Base-by-base conservation (phyloP, 1,140 invertebrate genomes). In the Orius insidiosus region DNA sequence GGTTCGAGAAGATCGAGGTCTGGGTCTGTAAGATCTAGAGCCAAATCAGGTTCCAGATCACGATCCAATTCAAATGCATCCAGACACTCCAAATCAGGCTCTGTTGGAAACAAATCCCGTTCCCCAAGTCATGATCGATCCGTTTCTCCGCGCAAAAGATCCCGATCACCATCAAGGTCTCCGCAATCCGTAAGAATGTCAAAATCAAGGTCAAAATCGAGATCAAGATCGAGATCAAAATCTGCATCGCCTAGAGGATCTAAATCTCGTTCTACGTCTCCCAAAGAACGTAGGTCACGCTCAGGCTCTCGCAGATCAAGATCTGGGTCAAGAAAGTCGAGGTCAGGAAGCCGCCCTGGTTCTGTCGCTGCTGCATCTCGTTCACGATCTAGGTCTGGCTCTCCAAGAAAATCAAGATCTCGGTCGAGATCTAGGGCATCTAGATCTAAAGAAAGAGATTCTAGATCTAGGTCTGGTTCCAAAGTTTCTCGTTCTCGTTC, bases 291-390 rank as follows among this genome's bases (percentile, higher is more conserved):
- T 41, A n/a, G n/a, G n/a, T n/a, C n/a, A n/a, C n/a, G n/a, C n/a
- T n/a, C n/a, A n/a, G n/a, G n/a, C n/a, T n/a, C 53, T 5, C 40
- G 39, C 16, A 43, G 44, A 13, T 52, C 50, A 5, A 30, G 38
- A 15, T 48, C 50, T 39, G 30, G 35, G n/a, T 45, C 44, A 9
- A 16, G 33, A 35, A 30, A 34, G 32, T 18, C 35, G n/a, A 15
- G n/a, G 50, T 45, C 56, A 30, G 13, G 38, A 48, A 39, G 52
- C 49, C n/a, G 37, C 18, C 42, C 52, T 48, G 53, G 52, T 3
- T 48, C 55, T 0, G 54, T 50, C 42, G 57, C 60, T n/a, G 47
- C 59, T 19, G 65, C 65, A 14, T 42, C 49, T 10, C n/a, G 43
- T 5, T 52, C 45, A 49, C 38, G 41, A 19, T 49, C 49, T 45